Percentiles rank a stretch among this genome's conserved stretches.
These are phyloP conservation scores for Drosophila sulfurigaster DNA, from an alignment of 1,140 invertebrate genomes.

Conservation along the genomic window DNA sequence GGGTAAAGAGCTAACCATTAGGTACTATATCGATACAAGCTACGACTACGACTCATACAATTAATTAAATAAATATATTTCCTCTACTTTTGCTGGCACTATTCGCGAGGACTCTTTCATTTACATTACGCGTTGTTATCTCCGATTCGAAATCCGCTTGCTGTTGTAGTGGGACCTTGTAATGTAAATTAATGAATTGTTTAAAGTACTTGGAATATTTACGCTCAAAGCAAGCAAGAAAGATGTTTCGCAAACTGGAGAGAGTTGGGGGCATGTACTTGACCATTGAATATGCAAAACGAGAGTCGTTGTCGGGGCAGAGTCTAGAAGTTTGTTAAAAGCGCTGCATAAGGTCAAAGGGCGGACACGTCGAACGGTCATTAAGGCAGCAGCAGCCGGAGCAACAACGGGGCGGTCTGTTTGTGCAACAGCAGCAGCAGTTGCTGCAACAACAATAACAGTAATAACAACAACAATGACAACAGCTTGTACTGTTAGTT, in stretches of 20 bases:
- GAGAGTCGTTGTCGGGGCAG: conserved; percentile 25
- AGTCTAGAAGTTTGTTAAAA: conserved; percentile 66
- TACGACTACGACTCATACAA: neutral
- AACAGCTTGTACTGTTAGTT: conserved; percentile 41
- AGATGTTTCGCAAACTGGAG: conserved; percentile 1
- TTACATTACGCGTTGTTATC: conserved; percentile 37
- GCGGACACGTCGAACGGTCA: conserved; percentile 60
- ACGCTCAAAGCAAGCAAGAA: conserved; percentile 66
- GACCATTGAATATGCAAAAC: conserved; percentile 79
- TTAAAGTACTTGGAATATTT: conserved; percentile 78
- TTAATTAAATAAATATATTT: neutral
- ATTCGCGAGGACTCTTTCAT: neutral
- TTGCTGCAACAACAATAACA: conserved; percentile 10
- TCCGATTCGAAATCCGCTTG: conserved; percentile 23
- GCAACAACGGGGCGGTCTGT: conserved; percentile 41
- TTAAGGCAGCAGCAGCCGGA: conserved; percentile 53
- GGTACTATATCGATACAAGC: neutral
- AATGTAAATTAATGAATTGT: conserved; percentile 82
- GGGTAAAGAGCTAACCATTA: too few species aligned
- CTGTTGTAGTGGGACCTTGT: conserved; percentile 39
- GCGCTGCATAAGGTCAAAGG: conserved; percentile 65
- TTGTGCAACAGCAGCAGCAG: conserved; percentile 48
- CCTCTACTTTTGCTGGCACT: neutral
- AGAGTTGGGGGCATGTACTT: conserved; percentile 21
- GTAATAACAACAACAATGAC: conserved; percentile 21